These are phyloP conservation scores for Pantherophis vulpinus DNA, from an alignment of 2,797 vertebrate genomes.

Conservation along the genomic window DNA sequence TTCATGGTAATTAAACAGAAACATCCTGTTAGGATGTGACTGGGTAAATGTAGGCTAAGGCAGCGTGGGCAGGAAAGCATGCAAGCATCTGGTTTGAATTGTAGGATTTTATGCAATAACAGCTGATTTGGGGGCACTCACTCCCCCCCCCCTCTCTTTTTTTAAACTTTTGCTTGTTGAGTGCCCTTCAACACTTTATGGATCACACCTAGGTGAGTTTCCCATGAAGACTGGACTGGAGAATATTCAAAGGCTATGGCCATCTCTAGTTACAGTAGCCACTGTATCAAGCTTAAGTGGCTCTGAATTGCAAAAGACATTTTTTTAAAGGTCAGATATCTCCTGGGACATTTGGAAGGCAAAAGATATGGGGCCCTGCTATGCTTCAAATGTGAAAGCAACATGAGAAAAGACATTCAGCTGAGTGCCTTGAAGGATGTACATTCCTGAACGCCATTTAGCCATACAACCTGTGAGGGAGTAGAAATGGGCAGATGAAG, in stretches of 20 bases:
- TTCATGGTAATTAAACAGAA: conserved; percentile 60
- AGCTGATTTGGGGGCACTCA: conserved; percentile 48
- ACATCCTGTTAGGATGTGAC: conserved; percentile 60
- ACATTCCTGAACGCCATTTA: conserved; percentile 68
- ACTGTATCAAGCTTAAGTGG: not conserved
- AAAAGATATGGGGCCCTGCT: conserved; percentile 44
- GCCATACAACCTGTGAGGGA: conserved; percentile 64
- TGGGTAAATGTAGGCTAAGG: conserved; percentile 54
- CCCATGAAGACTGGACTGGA: conserved; percentile 15
- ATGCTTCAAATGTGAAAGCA: conserved; percentile 53
- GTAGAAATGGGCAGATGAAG: conserved; percentile 65
- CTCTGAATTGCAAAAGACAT: conserved; percentile 15
- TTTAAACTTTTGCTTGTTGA: conserved; percentile 31
- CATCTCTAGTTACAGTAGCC: not conserved
- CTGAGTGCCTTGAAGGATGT: conserved; percentile 44
- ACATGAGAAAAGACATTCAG: conserved; percentile 44
- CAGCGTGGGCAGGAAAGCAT: conserved; percentile 68
- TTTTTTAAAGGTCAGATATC: conserved; percentile 51
- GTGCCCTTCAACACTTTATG: conserved; percentile 31
- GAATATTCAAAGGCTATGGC: not conserved
- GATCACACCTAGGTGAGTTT: conserved; percentile 48
- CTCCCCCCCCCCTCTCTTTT: not conserved
- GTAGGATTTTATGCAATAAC: conserved; percentile 38
- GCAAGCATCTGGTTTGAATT: conserved; percentile 69
- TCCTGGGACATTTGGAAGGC: conserved; percentile 49